These are phyloP conservation scores for Coleophora flavipennella DNA, from an alignment of 2,888 invertebrate species.

Conservation along the genomic window DNA sequence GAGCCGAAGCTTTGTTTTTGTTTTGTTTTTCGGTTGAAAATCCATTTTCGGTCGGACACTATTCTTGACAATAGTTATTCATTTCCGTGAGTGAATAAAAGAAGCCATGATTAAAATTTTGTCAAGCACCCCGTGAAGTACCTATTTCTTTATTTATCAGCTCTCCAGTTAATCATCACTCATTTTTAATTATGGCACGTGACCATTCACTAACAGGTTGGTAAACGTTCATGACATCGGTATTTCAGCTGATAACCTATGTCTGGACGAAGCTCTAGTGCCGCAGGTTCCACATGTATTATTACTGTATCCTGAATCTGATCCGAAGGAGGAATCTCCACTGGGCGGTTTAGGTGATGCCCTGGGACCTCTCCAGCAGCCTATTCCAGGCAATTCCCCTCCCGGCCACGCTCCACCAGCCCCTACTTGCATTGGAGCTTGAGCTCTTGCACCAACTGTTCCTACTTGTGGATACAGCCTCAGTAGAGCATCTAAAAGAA, in stretches of 20 bases:
- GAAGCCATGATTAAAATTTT: too few relatives aligned
- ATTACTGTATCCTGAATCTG: slow-evolving; percentile 90
- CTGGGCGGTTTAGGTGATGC: slow-evolving; percentile 75
- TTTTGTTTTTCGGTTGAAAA: too few relatives aligned
- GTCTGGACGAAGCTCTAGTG: slow-evolving; percentile 70
- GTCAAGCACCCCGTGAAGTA: neutral
- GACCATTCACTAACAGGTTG: slow-evolving; percentile 24
- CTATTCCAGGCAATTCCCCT: slow-evolving; percentile 72
- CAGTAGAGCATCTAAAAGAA: slow-evolving; percentile 80
- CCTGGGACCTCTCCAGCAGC: slow-evolving; percentile 70
- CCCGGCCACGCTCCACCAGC: slow-evolving; percentile 82
- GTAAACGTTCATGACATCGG: slow-evolving; percentile 58
- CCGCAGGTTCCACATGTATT: slow-evolving; percentile 82
- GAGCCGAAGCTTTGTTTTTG: too few relatives aligned
- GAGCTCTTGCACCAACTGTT: slow-evolving; percentile 73
- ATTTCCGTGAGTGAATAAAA: too few relatives aligned
- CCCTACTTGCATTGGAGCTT: slow-evolving; percentile 54
- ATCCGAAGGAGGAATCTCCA: slow-evolving; percentile 85
- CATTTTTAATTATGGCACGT: slow-evolving; percentile 29
- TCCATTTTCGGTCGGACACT: too few relatives aligned
- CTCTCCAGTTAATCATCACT: slow-evolving; percentile 10
- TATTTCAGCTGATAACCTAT: slow-evolving; percentile 63
- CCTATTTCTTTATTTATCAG: slow-evolving; percentile 25
- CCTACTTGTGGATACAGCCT: slow-evolving; percentile 82
- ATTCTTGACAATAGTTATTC: too few relatives aligned